Evolutionary conservation across 2,113 vertebrate genomes (phyloP).

Genomic region (Bagarius yarrelli): DNA sequence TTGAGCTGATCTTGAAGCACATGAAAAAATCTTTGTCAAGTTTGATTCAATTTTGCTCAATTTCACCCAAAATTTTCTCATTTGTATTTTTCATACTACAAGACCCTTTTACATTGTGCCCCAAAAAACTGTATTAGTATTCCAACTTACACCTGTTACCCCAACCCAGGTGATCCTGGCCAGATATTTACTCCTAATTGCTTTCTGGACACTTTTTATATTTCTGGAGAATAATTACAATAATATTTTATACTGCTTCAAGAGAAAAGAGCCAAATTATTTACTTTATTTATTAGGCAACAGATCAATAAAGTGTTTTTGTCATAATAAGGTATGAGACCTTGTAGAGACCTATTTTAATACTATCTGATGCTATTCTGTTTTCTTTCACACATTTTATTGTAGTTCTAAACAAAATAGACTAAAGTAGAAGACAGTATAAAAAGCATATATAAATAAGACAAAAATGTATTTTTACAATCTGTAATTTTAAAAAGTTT

Average conservation of each 20-base stretch:
- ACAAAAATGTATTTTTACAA: neutral
- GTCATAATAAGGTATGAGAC: no score
- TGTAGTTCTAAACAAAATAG: neutral
- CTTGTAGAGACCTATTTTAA: neutral
- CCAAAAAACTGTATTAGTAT: no score
- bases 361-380: neutral
- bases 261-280: neutral
- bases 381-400: neutral
- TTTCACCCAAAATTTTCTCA: no score
- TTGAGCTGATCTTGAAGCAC: no score
- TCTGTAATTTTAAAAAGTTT: slow-evolving; percentile 1
- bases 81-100: no score
- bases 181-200: no score
- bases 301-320: neutral
- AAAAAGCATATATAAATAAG: neutral
- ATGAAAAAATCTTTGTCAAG: no score
- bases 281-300: neutral
- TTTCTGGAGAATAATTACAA: neutral
- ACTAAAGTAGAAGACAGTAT: neutral
- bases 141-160: no score
- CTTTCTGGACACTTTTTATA: neutral
- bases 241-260: neutral
- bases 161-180: no score
- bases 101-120: no score
- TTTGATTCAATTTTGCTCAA: no score